Base-by-base conservation (phyloP, 1,140 invertebrate species). In the Paraescarpia echinospica region DNA sequence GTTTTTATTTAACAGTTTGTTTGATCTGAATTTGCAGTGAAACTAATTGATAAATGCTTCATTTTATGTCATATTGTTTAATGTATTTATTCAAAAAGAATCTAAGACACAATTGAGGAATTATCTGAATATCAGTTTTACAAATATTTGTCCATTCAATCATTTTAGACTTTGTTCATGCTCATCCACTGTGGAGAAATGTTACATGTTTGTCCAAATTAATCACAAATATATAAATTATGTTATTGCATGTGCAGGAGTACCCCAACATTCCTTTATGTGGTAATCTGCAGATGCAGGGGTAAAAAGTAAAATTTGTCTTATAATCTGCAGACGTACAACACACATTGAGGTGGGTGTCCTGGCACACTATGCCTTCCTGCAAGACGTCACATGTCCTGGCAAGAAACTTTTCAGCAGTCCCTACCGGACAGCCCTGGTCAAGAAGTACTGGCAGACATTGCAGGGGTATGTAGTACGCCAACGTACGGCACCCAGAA, bases 351-450 rank as follows among this genome's bases (percentile, higher is more conserved):
- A 96, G 94, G 95, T 96, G 90, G 92, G 94, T 92, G 94, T 96
- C 95, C 93, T 95, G 97, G 97, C 97, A 4, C 97, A 97, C 1
- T 98, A 98, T 94, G 98, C 98, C 94, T 98, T 98, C 96, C 96
- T 98, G 33, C 97, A 98, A 95, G 98, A 98, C 94, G 97, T 98
- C 33, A 98, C 97, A 1, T 98, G 97, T 95, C 95, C 97, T 35
- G 97, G 97, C 35, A 97, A 97, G 93, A 88, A 88, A 93, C 97
- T 97, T 89, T 96, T 97, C 33, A 97, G 97, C 94, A 98, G 97
- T n/a, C 96, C 96, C 34, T 97, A 97, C 94, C 96, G 98, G 89
- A 97, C 97, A 94, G 97, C 97, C 33, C 97, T 98, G 91, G 97
- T 98, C 34, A 97, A 97, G 92, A 96, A 97, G 93, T 98, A 98